These are phyloP conservation scores for Orchestia grillus DNA, from an alignment of 1,140 invertebrate species.

Conservation along the genomic window DNA sequence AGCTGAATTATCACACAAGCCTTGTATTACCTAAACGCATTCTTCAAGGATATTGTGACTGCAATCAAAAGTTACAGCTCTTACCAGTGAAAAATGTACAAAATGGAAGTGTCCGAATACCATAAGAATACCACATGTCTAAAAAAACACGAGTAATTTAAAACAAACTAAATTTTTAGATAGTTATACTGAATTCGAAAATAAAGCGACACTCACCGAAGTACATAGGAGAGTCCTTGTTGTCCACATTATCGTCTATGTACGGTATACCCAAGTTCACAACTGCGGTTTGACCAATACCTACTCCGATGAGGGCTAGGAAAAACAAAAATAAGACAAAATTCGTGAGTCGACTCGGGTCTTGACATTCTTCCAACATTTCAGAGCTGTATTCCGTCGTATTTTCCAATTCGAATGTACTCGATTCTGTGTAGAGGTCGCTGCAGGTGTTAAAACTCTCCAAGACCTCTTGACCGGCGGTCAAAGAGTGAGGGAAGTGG, in stretches of 20 bases:
- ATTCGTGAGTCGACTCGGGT: conserved; percentile 39
- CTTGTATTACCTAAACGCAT: too few species aligned
- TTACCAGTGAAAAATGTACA: not conserved
- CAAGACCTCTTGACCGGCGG: not conserved
- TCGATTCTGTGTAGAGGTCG: not conserved
- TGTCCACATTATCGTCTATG: conserved; percentile 93
- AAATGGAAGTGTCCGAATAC: not conserved
- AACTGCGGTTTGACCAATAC: conserved; percentile 87
- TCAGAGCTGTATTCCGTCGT: not conserved
- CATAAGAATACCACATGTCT: not conserved
- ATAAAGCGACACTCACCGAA: conserved; percentile 78
- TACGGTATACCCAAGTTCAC: conserved; percentile 82
- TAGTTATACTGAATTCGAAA: not conserved
- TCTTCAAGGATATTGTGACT: too few species aligned
- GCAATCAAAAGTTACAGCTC: not conserved
- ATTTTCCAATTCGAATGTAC: not conserved
- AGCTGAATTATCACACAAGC: too few species aligned
- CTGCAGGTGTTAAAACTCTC: conserved; percentile 15
- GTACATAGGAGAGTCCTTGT: conserved; percentile 90
- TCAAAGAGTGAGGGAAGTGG: not conserved
- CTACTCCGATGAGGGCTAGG: conserved; percentile 85
- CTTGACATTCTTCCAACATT: conserved; percentile 27
- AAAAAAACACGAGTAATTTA: too few species aligned
- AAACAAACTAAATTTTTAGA: not conserved
- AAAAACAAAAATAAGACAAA: conserved; percentile 83